Evolutionary conservation across 2,797 vertebrate genomes (phyloP).

Genomic region (Vultur gryphus): DNA sequence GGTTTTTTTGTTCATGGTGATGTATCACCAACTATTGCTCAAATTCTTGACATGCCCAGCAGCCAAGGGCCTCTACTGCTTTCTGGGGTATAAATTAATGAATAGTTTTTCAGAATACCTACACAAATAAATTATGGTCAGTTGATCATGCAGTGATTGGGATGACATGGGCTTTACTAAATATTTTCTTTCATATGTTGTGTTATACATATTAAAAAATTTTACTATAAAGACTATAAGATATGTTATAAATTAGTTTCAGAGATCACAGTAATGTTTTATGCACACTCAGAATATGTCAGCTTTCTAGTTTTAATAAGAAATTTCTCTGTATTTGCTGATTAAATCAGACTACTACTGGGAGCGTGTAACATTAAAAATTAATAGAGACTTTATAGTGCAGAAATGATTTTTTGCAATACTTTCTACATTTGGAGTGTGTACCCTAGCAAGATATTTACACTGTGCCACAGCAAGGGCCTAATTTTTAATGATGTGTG

Average conservation of each 20-base stretch:
- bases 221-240: neutral
- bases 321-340: neutral
- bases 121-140: neutral
- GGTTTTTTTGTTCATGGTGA: neutral
- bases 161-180: neutral
- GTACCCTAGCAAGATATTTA: slow-evolving; percentile 63
- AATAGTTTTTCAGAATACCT: neutral
- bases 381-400: neutral
- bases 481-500: slow-evolving; percentile 69
- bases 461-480: slow-evolving; percentile 65
- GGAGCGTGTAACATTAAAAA: neutral
- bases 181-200: neutral
- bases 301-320: neutral
- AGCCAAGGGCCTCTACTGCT: neutral
- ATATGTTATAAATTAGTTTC: neutral
- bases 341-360: neutral
- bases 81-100: neutral
- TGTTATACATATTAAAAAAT: neutral
- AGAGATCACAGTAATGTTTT: neutral
- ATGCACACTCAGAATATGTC: neutral
- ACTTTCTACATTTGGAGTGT: slow-evolving; percentile 42
- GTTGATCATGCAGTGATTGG: neutral
- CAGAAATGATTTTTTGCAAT: slow-evolving; percentile 4
- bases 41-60: neutral
- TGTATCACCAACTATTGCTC: neutral